Conservation (phyloP, 23 tunicate species). For the Styela clava region DNA sequence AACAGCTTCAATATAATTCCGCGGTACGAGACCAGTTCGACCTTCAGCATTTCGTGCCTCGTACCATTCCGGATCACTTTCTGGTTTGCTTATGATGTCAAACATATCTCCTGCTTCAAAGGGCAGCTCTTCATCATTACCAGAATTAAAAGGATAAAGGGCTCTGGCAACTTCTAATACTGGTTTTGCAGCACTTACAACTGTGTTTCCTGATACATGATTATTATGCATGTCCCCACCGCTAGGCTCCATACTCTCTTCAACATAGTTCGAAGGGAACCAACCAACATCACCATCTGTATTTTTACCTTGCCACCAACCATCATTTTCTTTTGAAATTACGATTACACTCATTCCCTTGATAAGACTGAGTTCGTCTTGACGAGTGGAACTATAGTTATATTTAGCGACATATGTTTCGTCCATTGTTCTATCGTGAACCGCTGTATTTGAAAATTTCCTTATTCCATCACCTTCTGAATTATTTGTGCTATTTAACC, state of each 20-base stretch:
- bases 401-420: constrained; percentile 81
- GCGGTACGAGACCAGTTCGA: constrained; percentile 67
- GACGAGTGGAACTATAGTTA: constrained; percentile 63
- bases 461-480: constrained; percentile 5
- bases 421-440: constrained; percentile 1
- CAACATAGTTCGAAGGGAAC: constrained; percentile 94
- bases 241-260: neutral
- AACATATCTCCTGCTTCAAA: constrained; percentile 81
- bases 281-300: constrained; percentile 66
- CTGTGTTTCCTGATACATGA: neutral
- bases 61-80: constrained; percentile 90
- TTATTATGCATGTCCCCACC: neutral
- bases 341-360: constrained; percentile 79
- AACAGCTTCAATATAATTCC: constrained; percentile 74
- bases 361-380: constrained; percentile 60
- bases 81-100: constrained; percentile 76
- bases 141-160: constrained; percentile 80
- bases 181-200: constrained; percentile 20
- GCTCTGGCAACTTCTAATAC: constrained; percentile 53
- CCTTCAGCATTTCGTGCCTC: constrained; percentile 62
- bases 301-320: constrained; percentile 90
- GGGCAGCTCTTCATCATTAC: constrained; percentile 71
- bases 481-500: constrained; percentile 1
- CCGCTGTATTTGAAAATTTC: neutral
- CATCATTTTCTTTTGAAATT: constrained; percentile 64